These are phyloP conservation scores for Acleris cristana DNA, from an alignment of 2,888 invertebrate species.

Conservation along the genomic window DNA sequence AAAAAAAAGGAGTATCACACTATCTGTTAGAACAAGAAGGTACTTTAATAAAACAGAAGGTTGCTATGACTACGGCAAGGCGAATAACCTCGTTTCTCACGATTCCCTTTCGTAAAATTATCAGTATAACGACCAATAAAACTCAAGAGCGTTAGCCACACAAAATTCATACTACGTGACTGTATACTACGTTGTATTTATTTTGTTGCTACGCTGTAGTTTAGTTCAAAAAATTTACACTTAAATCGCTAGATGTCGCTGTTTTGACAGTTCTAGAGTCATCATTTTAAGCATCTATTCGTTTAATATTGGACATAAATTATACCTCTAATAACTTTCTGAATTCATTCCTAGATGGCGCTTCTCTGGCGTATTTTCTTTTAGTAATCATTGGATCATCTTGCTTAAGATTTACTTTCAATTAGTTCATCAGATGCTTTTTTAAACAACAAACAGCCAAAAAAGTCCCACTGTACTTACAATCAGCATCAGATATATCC, in stretches of 20 bases:
- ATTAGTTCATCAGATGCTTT: too few species aligned
- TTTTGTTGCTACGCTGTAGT: not conserved
- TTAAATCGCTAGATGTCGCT: not conserved
- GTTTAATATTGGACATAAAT: too few species aligned
- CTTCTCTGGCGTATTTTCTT: too few species aligned
- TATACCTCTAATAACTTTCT: too few species aligned
- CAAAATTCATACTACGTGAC: slow-evolving; percentile 53
- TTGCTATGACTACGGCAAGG: slow-evolving; percentile 48
- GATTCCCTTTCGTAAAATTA: slow-evolving; percentile 60
- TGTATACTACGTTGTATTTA: slow-evolving; percentile 16
- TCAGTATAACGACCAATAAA: slow-evolving; percentile 70
- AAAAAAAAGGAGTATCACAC: not conserved
- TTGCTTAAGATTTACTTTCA: too few species aligned
- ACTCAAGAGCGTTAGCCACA: slow-evolving; percentile 64
- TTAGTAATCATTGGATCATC: too few species aligned
- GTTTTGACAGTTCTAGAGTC: too few species aligned
- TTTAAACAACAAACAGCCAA: too few species aligned
- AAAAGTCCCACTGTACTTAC: too few species aligned
- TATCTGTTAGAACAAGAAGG: slow-evolving; percentile 20
- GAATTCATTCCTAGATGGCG: too few species aligned
- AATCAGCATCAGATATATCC: too few species aligned
- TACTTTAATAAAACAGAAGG: slow-evolving; percentile 33
- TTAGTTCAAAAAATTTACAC: not conserved
- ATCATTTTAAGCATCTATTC: too few species aligned
- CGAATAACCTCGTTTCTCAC: slow-evolving; percentile 50